A percentile compares a stretch with the other conserved stretches of the same genome.
phyloP scores from a whole-genome alignment of 2,888 invertebrate species.

The Polyploca ridens region DNA sequence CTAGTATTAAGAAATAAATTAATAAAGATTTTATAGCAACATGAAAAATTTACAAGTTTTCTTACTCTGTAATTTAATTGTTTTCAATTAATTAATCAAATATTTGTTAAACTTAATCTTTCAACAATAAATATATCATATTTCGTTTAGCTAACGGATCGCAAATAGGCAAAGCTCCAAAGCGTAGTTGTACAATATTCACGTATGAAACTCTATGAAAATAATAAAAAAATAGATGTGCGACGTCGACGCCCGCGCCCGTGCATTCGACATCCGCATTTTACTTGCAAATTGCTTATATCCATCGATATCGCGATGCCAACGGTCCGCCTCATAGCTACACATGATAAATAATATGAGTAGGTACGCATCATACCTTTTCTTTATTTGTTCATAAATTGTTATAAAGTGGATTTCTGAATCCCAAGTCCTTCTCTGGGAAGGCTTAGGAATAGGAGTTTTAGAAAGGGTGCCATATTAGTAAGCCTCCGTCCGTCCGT shows the following conservation, averaged over 20 bases:
- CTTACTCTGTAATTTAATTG: no score
- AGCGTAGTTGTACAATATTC: conserved; percentile 47
- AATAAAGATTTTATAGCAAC: no score
- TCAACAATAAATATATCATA: neutral
- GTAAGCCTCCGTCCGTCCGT: no score
- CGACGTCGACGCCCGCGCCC: conserved; percentile 39
- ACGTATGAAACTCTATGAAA: conserved; percentile 55
- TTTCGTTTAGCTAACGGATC: conserved; percentile 23
- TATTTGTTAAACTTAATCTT: no score
- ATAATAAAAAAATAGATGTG: conserved; percentile 60
- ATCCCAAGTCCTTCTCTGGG: no score
- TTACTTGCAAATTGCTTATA: conserved; percentile 82
- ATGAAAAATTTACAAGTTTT: no score
- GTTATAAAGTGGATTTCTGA: no score
- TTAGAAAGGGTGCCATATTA: no score
- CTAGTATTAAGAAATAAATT: neutral
- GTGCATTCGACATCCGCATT: conserved; percentile 73
- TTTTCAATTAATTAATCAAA: no score
- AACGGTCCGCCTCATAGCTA: conserved; percentile 42
- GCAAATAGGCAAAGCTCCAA: conserved; percentile 35
- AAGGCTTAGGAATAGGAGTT: no score
- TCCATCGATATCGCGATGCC: conserved; percentile 67
- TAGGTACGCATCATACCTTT: neutral
- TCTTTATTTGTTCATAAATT: no score
- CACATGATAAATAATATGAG: conserved; percentile 32